Evolutionary conservation across 2,888 invertebrate species (phyloP).

Genomic region (Agrilus mali): DNA sequence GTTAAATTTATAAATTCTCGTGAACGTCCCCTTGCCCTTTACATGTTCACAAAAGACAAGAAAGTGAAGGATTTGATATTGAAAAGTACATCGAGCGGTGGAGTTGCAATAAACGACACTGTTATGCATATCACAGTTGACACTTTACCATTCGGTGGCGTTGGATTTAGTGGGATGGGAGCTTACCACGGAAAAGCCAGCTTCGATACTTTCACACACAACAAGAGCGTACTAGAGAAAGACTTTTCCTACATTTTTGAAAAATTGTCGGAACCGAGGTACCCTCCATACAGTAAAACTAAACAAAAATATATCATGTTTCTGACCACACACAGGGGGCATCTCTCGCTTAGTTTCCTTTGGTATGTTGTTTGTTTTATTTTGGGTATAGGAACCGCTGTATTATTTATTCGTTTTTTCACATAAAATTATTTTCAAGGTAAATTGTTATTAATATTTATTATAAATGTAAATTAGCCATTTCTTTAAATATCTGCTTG

Average conservation of each 20-base stretch:
- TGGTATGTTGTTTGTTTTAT: constrained; percentile 2
- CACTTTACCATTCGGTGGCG: constrained; percentile 92
- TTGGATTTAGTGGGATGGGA: constrained; percentile 90
- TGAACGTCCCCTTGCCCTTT: constrained; percentile 83
- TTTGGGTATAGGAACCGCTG: constrained; percentile 5
- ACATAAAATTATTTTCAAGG: no score
- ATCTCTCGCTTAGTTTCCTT: no score
- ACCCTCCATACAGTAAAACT: constrained; percentile 72
- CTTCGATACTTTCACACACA: constrained; percentile 90
- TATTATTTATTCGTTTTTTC: constrained; percentile 1
- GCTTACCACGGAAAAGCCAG: constrained; percentile 83
- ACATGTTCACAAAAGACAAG: constrained; percentile 63
- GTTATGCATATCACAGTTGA: constrained; percentile 77
- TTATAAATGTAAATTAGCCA: no score
- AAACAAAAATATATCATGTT: constrained; percentile 49
- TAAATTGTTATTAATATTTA: no score
- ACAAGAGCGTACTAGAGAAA: constrained; percentile 67
- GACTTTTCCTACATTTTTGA: constrained; percentile 57
- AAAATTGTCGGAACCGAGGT: constrained; percentile 53
- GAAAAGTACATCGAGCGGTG: constrained; percentile 66
- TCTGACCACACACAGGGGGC: no score
- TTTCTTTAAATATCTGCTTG: no score
- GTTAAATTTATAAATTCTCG: constrained; percentile 79
- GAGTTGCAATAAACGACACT: constrained; percentile 74
- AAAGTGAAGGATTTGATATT: constrained; percentile 48